Evolutionary conservation across 1,140 invertebrate species (phyloP), one percentile per base, ranked within the genome.

Genomic region (Laodelphax striatellus): DNA sequence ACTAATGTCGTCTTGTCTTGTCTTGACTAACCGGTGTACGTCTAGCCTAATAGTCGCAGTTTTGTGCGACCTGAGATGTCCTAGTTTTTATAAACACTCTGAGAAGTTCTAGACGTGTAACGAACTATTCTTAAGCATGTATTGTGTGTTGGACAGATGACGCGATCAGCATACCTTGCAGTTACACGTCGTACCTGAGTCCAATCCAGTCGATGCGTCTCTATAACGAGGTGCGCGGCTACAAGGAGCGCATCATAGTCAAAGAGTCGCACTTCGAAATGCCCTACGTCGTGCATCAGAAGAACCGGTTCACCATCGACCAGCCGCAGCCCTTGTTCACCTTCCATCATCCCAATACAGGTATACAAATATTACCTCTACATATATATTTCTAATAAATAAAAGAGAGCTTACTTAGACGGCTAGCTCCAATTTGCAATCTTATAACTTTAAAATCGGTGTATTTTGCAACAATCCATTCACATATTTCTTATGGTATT

Each of bases 201-300:
- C 95, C 96, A 1, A 76, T 97, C 19, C 87, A 89, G 72, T 88
- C 86, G 10, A 76, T 82, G 13, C 89, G 87, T 71, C 72, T 92
- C 19, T 86, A 82, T 69, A 82, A 83, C 65, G 88, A 92, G 74
- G 82, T 88, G 21, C 68, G 77, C 64, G 65, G 69, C 4, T 77
- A 76, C 61, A 76, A 76, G 61, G 80, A 85, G 55, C 79, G 73
- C 34, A 5, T 60, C 79, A 82, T 50, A 85, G 86, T 65, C 75
- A 76, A 66, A 69, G 73, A 42, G 67, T 80, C 65, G 70, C 78
- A 34, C 81, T 62, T 88, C 73, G 93, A 97, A 77, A 92, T 84
- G 62, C 85, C 90, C 1, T 98, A 94, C 78, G 93, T 98, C 43
- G 90, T 96, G 44, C 85, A 92, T 67, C 80, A 97, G 56, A 90